These are phyloP conservation scores for Colius striatus DNA, from an alignment of 2,113 vertebrate genomes.

Conservation along the genomic window DNA sequence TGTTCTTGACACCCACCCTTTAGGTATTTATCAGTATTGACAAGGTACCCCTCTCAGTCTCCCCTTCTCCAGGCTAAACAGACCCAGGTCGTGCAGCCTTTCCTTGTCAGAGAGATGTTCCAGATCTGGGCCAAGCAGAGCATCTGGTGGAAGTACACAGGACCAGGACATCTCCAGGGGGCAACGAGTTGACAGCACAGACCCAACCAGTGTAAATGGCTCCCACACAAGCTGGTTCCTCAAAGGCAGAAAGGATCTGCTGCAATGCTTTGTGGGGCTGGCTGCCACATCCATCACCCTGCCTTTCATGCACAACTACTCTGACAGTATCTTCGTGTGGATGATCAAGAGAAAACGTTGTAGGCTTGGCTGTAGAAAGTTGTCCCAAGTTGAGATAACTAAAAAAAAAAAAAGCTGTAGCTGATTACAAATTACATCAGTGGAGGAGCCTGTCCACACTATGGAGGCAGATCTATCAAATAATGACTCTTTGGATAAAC, in stretches of 20 bases:
- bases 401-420: neutral
- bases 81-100: no score
- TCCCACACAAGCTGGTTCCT: neutral
- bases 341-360: rapidly evolving
- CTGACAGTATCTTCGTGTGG: neutral
- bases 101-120: no score
- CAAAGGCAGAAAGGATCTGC: neutral
- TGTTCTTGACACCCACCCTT: no score
- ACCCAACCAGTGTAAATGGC: neutral
- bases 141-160: no score
- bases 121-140: no score
- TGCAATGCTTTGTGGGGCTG: rapidly evolving
- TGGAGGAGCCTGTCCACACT: neutral
- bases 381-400: neutral
- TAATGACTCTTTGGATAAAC: neutral
- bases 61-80: no score
- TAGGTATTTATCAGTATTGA: no score
- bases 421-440: neutral
- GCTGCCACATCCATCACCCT: neutral
- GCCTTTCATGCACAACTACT: neutral
- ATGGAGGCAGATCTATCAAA: neutral
- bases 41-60: no score
- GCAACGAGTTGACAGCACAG: rapidly evolving
- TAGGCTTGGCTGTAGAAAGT: neutral
- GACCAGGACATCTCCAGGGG: neutral